These are phyloP conservation scores for Ricordea florida DNA, from an alignment of 92 coral and sea anemone species.

Conservation along the genomic window DNA sequence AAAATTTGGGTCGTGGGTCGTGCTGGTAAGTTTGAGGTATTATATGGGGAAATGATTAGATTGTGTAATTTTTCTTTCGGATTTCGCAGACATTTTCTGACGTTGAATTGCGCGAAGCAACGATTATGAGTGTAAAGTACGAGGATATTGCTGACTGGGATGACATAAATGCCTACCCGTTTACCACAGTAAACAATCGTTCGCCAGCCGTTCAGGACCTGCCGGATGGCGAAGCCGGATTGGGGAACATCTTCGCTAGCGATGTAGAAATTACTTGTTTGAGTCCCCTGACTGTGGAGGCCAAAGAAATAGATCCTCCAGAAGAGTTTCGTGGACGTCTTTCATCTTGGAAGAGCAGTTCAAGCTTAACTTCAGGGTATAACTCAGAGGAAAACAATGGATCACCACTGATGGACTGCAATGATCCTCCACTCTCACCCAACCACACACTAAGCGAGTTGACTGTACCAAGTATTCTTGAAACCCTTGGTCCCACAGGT, in stretches of 20 bases:
- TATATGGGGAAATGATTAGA: too few species aligned
- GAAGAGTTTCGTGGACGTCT: not conserved
- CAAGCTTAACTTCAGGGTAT: constrained; percentile 50
- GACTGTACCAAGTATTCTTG: not conserved
- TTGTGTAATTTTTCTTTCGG: too few species aligned
- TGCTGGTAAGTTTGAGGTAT: too few species aligned
- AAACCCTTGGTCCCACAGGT: constrained; percentile 40
- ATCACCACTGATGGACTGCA: constrained; percentile 1
- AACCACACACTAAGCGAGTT: not conserved
- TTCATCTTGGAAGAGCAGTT: constrained; percentile 35
- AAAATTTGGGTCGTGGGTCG: too few species aligned
- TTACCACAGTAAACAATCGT: too few species aligned
- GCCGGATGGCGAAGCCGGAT: too few species aligned
- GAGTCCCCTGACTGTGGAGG: too few species aligned
- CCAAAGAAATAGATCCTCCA: not conserved
- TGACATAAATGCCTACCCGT: too few species aligned
- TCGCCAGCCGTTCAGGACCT: too few species aligned
- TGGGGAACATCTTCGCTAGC: too few species aligned
- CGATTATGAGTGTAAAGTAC: constrained; percentile 4
- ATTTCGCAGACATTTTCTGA: constrained; percentile 23
- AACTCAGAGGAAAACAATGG: constrained; percentile 40
- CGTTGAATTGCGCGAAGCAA: constrained; percentile 11
- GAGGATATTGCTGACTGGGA: constrained; percentile 10
- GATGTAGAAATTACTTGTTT: too few species aligned
- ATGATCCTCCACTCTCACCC: constrained; percentile 1